A percentile compares a stretch with the other conserved stretches of the same genome.
phyloP scores from a whole-genome alignment of 2,888 invertebrate genomes.

The Drosophila borborema region DNA sequence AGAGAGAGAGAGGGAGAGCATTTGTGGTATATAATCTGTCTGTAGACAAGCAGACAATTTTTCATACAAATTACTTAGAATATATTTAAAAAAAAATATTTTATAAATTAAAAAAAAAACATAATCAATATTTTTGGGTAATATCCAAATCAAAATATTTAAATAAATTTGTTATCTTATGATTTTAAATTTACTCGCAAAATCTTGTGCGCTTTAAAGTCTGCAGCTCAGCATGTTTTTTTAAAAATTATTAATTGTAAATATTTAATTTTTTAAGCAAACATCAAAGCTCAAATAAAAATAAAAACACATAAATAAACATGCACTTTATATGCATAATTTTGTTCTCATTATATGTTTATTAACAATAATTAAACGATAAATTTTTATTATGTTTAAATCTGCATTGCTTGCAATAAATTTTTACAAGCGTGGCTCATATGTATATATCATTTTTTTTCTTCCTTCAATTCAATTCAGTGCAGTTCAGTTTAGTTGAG shows the following conservation, averaged over 20 bases:
- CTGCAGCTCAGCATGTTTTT: no score
- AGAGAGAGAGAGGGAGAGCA: no score
- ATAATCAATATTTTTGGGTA: no score
- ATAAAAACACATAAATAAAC: background rate
- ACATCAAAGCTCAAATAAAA: background rate
- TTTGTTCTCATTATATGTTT: background rate
- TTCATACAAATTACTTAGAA: no score
- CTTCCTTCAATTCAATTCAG: background rate
- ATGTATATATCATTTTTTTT: background rate
- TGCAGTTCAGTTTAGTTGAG: background rate
- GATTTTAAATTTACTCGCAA: no score
- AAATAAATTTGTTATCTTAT: no score
- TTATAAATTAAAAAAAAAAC: no score
- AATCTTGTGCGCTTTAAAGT: no score
- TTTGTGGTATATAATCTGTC: no score
- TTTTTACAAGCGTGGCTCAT: background rate
- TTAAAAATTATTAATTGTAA: background rate
- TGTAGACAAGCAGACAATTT: no score
- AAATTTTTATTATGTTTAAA: constrained; percentile 20
- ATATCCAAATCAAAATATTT: no score
- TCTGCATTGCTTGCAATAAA: constrained; percentile 10
- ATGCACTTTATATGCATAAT: background rate
- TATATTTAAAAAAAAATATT: no score
- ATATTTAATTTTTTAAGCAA: background rate
- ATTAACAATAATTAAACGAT: constrained; percentile 7